These are phyloP conservation scores for Aphelenchoides fujianensis DNA, from an alignment of 1,140 invertebrate species.

Conservation along the genomic window DNA sequence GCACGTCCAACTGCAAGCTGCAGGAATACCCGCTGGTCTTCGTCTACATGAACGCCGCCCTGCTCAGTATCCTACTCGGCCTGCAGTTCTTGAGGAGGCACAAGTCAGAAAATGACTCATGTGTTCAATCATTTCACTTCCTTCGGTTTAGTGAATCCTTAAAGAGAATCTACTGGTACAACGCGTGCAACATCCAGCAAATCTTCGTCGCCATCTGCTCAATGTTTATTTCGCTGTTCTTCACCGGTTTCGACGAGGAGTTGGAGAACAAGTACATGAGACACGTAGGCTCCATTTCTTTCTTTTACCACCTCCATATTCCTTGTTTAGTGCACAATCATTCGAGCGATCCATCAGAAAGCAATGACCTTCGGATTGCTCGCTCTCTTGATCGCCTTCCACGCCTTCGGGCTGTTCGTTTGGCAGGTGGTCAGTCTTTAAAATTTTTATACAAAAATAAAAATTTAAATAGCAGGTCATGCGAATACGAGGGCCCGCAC, in stretches of 20 bases:
- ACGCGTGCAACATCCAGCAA: conserved; percentile 32
- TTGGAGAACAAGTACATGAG: conserved; percentile 23
- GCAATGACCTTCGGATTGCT: conserved; percentile 10
- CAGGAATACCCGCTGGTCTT: conserved; percentile 37
- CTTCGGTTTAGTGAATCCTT: not conserved
- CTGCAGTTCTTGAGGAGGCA: conserved; percentile 23
- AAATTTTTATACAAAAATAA: too few species aligned
- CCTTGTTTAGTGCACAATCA: conserved; percentile 16
- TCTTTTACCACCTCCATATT: too few species aligned
- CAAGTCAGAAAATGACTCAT: too few species aligned
- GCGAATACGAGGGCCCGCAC: not conserved
- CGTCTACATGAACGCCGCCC: conserved; percentile 25
- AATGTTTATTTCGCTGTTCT: conserved; percentile 25
- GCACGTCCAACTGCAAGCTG: conserved; percentile 30
- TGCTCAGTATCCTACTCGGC: conserved; percentile 21
- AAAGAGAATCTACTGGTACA: conserved; percentile 22
- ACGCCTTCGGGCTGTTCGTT: not conserved
- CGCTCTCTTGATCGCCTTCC: not conserved
- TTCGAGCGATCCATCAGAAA: conserved; percentile 6
- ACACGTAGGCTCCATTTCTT: too few species aligned
- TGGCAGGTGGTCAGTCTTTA: conserved; percentile 9
- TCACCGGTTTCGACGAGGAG: conserved; percentile 35
- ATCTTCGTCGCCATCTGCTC: conserved; percentile 26
- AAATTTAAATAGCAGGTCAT: too few species aligned
- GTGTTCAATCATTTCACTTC: too few species aligned